Conservation (phyloP, 2,888 invertebrate species). For the Lochmaea crataegi region DNA sequence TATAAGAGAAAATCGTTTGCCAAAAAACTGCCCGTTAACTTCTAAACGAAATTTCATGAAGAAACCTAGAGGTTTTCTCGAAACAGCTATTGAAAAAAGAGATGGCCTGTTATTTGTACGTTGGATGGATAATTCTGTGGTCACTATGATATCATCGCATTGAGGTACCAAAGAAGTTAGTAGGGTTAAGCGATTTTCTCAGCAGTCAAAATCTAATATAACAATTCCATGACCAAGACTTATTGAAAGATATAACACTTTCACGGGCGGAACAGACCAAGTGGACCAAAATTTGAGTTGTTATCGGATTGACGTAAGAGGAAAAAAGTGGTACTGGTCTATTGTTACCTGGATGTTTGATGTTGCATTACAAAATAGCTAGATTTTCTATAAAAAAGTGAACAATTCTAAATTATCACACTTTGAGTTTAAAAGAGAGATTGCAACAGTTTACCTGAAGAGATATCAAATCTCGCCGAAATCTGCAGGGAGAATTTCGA, state of each 20-base stretch:
- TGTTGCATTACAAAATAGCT: background rate
- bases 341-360: background rate
- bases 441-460: background rate
- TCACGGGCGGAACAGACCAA: background rate
- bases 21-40: background rate
- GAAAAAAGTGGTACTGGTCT: constrained; percentile 4
- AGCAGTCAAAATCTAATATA: too few relatives aligned
- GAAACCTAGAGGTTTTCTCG: background rate
- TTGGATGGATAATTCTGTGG: background rate
- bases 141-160: background rate
- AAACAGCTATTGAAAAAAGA: background rate
- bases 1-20: too few relatives aligned
- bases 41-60: too few relatives aligned
- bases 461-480: background rate
- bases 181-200: too few relatives aligned
- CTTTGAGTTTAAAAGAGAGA: background rate
- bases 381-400: too few relatives aligned
- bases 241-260: too few relatives aligned
- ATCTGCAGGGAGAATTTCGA: too few relatives aligned
- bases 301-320: background rate
- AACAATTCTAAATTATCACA: background rate
- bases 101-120: background rate
- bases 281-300: background rate
- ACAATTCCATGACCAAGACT: too few relatives aligned
- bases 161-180: background rate